phyloP scores from a whole-genome alignment of 2,888 invertebrate genomes.

The Orthonychiurus folsomi region DNA sequence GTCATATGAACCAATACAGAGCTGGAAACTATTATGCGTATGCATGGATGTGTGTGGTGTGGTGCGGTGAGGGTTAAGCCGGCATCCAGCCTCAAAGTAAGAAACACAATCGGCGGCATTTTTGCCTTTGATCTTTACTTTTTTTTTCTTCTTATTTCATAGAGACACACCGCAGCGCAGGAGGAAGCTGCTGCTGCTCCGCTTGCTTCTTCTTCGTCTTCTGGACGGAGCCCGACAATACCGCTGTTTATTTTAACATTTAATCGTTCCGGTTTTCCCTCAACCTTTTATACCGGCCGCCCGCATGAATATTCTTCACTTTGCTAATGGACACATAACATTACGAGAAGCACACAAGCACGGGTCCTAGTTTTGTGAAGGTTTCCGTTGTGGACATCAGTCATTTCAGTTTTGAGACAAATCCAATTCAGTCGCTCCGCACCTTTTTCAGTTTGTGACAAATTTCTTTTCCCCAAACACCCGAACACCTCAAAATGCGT shows the following conservation, averaged over 20 bases:
- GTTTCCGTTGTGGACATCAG: background rate
- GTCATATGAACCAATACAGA: no score
- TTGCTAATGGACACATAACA: background rate
- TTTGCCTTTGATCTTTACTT: constrained; percentile 40
- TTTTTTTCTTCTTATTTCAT: constrained; percentile 21
- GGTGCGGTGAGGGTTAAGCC: background rate
- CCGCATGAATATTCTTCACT: background rate
- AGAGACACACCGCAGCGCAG: constrained; percentile 10
- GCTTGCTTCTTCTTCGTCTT: constrained; percentile 2
- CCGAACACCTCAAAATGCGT: background rate
- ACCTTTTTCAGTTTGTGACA: background rate
- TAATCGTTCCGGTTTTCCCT: constrained; percentile 34
- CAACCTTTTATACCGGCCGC: constrained; percentile 7
- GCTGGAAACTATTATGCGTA: background rate
- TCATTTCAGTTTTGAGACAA: background rate
- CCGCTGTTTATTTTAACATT: constrained; percentile 40
- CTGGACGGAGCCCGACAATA: constrained; percentile 15
- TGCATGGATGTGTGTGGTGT: background rate
- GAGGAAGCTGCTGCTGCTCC: background rate
- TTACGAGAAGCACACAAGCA: no score
- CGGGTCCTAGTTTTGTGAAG: no score
- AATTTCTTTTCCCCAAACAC: background rate
- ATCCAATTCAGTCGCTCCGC: background rate
- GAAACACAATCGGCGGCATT: constrained; percentile 33
- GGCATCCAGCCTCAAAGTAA: constrained; percentile 1